phyloP scores from a whole-genome alignment of 2,113 vertebrate species.

The Pluvianellus socialis region DNA sequence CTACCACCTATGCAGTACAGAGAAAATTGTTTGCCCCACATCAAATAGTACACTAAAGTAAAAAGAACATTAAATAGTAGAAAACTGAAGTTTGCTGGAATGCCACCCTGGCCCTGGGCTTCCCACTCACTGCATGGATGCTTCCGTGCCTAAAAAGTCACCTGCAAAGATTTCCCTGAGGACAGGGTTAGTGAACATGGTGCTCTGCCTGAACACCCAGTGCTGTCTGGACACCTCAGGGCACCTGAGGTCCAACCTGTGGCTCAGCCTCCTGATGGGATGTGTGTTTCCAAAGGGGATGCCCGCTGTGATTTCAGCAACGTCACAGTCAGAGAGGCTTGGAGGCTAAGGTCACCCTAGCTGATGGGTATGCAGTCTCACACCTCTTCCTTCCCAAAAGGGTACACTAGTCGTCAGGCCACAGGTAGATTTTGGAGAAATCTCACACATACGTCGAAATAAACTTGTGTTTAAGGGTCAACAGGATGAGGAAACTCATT shows the following conservation, averaged over 20 bases:
- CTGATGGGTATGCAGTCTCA: background rate
- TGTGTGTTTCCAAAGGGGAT: background rate
- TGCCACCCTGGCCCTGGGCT: background rate
- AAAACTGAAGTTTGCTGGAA: background rate
- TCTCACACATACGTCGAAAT: background rate
- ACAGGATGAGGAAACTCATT: background rate
- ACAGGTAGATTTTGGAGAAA: background rate
- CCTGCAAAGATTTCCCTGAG: background rate
- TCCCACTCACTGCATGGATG: background rate
- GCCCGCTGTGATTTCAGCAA: background rate
- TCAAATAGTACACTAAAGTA: background rate
- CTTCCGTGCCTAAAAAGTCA: background rate
- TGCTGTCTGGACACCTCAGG: background rate
- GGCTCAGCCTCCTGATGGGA: background rate
- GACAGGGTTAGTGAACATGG: background rate
- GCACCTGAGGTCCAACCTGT: background rate
- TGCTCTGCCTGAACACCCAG: fast-evolving
- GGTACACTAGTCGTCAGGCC: background rate
- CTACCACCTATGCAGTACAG: background rate
- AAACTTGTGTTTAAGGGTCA: background rate
- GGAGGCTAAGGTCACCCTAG: background rate
- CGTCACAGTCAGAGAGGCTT: background rate
- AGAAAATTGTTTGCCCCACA: background rate
- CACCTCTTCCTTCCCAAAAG: background rate
- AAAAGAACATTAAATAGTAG: background rate